These are phyloP conservation scores for Euplagia quadripunctaria DNA, from an alignment of 2,888 invertebrate genomes.

Conservation along the genomic window DNA sequence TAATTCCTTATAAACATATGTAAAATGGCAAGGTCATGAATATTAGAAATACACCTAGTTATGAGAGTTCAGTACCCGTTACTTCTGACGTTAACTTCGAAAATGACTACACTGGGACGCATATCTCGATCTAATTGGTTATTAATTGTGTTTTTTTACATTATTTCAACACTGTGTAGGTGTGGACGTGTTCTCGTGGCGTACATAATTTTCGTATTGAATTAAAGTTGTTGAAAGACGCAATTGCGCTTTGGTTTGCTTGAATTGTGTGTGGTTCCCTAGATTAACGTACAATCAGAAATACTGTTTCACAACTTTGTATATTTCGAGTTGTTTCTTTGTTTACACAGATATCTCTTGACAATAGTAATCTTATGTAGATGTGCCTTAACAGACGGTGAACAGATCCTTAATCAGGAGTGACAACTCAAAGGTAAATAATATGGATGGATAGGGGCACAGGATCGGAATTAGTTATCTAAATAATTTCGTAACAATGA, in stretches of 20 bases:
- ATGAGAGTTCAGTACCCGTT: neutral
- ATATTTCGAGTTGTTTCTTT: neutral
- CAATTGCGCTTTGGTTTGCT: slow-evolving; percentile 10
- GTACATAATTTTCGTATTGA: slow-evolving; percentile 38
- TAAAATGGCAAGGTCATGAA: no score
- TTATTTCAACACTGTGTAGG: slow-evolving; percentile 39
- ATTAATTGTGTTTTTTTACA: slow-evolving; percentile 34
- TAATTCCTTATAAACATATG: neutral
- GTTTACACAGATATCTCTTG: slow-evolving; percentile 1
- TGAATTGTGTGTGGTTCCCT: neutral
- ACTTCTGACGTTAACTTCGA: neutral
- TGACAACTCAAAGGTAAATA: slow-evolving; percentile 15
- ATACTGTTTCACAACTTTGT: neutral
- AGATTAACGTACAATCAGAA: neutral
- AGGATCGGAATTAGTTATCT: neutral
- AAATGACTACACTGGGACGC: slow-evolving; percentile 25
- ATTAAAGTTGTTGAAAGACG: slow-evolving; percentile 25
- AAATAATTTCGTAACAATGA: neutral
- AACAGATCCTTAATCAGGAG: slow-evolving; percentile 13
- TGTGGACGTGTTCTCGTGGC: slow-evolving; percentile 36
- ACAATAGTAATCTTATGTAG: slow-evolving; percentile 1
- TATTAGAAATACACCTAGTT: neutral
- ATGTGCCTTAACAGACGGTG: neutral
- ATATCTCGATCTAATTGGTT: slow-evolving; percentile 15
- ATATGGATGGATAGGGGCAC: neutral